phyloP scores from a whole-genome alignment of 2,113 vertebrate species.

The Astur gentilis region DNA sequence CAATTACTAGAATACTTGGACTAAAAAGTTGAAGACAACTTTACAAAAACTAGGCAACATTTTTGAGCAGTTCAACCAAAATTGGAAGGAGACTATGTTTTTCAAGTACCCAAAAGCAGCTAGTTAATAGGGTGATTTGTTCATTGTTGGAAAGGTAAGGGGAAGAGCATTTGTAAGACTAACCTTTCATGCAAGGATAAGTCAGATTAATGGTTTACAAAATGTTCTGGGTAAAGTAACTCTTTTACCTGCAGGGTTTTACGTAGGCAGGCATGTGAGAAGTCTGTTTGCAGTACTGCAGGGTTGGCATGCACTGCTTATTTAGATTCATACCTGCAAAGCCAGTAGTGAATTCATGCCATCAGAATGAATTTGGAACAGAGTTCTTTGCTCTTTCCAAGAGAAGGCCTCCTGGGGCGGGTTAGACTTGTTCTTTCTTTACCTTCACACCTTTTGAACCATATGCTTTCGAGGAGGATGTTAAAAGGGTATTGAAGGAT shows the following conservation, averaged over 20 bases:
- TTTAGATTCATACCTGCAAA: neutral
- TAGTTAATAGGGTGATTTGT: neutral
- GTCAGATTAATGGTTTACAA: conserved; percentile 59
- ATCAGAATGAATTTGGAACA: neutral
- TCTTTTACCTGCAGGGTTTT: conserved; percentile 24
- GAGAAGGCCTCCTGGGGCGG: neutral
- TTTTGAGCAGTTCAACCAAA: neutral
- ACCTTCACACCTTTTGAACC: neutral
- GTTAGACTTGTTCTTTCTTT: neutral
- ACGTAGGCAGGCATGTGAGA: neutral
- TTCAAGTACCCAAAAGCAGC: neutral
- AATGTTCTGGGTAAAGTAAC: conserved; percentile 48
- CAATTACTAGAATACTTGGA: neutral
- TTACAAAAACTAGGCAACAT: neutral
- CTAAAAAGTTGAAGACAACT: neutral
- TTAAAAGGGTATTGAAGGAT: neutral
- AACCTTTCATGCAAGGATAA: conserved; percentile 17
- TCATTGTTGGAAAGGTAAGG: neutral
- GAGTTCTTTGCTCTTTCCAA: neutral
- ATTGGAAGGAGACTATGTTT: neutral
- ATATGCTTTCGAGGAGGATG: neutral
- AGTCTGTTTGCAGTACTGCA: neutral
- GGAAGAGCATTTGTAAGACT: conserved; percentile 23
- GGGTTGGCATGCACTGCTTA: neutral
- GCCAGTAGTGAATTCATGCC: neutral